Conservation (phyloP, 2,797 vertebrate genomes). For the Enteromius afrohamiltoni region DNA sequence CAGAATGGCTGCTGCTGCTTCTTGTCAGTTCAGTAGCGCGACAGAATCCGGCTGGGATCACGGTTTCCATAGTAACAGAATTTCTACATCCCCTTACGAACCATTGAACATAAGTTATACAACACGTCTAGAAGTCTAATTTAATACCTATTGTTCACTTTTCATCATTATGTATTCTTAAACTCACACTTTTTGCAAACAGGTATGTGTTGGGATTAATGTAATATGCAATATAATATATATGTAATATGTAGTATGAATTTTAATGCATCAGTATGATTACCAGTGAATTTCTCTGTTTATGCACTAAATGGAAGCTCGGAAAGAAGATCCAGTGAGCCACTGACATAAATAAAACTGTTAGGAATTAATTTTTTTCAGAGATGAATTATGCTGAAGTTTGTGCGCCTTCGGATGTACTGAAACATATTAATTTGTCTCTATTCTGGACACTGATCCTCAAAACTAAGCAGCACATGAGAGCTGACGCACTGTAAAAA, state of each 20-base stretch:
- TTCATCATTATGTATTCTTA: neutral
- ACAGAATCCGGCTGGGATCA: slow-evolving; percentile 66
- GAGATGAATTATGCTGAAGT: neutral
- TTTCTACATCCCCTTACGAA: slow-evolving; percentile 69
- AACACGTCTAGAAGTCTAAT: slow-evolving; percentile 71
- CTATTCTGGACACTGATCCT: neutral
- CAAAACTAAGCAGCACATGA: neutral
- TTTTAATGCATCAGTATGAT: neutral
- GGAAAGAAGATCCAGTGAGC: neutral
- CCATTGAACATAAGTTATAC: slow-evolving; percentile 66
- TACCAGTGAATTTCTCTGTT: neutral
- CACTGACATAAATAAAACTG: neutral
- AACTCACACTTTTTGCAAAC: neutral
- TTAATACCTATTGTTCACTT: slow-evolving; percentile 48
- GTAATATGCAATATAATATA: too few species aligned
- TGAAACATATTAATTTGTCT: neutral
- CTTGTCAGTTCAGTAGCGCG: slow-evolving; percentile 63
- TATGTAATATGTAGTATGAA: too few species aligned
- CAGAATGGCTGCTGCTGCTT: slow-evolving; percentile 27
- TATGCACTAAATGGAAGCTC: neutral
- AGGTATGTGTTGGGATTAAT: neutral
- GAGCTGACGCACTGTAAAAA: neutral
- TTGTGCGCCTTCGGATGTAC: too few species aligned
- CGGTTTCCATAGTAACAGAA: slow-evolving; percentile 75
- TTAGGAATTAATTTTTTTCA: neutral